Conservation (phyloP, 2,888 invertebrate species). For the Trypoxylon attenuatum region DNA sequence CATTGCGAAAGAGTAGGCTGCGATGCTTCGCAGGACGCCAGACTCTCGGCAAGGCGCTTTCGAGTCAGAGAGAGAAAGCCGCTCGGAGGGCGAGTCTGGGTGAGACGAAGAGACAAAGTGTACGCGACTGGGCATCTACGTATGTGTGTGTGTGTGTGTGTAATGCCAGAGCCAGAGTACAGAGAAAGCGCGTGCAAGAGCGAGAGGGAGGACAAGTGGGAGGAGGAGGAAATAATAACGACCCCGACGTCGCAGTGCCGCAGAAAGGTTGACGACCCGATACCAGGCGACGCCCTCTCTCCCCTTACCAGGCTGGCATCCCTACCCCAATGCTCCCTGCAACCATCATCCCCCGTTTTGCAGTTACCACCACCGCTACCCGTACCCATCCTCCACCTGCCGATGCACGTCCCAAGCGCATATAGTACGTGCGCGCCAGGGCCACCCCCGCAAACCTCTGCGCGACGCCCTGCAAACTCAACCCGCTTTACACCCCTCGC, state of each 20-base stretch:
- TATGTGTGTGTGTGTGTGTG: too few species aligned
- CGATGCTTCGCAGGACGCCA: neutral
- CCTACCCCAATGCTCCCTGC: conserved; percentile 43
- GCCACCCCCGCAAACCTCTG: conserved; percentile 24
- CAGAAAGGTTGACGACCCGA: conserved; percentile 74
- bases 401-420: conserved; percentile 42
- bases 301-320: conserved; percentile 50
- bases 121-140: too few species aligned
- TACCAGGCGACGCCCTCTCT: conserved; percentile 69
- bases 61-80: conserved; percentile 2
- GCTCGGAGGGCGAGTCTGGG: conserved; percentile 7
- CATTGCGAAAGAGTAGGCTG: conserved; percentile 8
- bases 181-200: conserved; percentile 1
- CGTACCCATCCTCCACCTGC: conserved; percentile 43
- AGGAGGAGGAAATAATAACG: conserved; percentile 69
- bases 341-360: conserved; percentile 40
- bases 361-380: conserved; percentile 39
- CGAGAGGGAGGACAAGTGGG: conserved; percentile 13
- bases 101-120: conserved; percentile 13
- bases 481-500: neutral
- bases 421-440: conserved; percentile 52
- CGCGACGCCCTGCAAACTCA: neutral
- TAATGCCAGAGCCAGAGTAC: too few species aligned
- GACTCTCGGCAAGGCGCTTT: too few species aligned
- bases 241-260: conserved; percentile 71